Conservation (phyloP, 2,797 vertebrate species). For the Onychomys leucogaster region DNA sequence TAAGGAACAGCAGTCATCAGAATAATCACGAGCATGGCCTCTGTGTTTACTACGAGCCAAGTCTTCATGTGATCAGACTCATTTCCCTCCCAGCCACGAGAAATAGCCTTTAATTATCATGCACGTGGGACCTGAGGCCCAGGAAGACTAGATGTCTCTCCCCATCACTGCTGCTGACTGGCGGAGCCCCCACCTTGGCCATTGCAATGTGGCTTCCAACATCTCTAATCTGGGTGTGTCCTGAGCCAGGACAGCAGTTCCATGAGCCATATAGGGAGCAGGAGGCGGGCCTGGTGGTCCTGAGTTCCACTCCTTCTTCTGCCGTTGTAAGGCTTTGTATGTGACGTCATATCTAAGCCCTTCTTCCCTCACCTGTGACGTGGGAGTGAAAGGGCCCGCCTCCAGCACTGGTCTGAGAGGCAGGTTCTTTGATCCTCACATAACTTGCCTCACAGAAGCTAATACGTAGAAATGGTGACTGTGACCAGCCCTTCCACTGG, state of each 20-base stretch:
- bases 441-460: background rate
- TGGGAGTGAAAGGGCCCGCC: background rate
- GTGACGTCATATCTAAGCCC: background rate
- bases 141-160: background rate
- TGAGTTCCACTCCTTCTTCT: background rate
- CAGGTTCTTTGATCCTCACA: too few relatives aligned
- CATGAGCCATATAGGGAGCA: background rate
- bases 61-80: background rate
- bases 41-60: background rate
- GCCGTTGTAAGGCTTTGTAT: background rate
- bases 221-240: background rate
- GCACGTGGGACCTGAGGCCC: background rate
- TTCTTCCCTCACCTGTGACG: conserved; percentile 42
- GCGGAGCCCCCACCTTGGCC: background rate
- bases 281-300: background rate
- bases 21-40: background rate
- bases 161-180: background rate
- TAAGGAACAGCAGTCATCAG: background rate
- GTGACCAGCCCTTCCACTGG: background rate
- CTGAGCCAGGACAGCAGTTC: background rate
- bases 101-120: background rate
- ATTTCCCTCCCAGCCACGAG: background rate
- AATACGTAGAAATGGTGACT: fast-evolving
- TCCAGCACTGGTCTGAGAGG: background rate
- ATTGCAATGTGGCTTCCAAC: background rate